Percentiles rank a stretch among this genome's conserved stretches.
Conservation (phyloP, 2,113 vertebrate species). For the Rhea americana region DNA sequence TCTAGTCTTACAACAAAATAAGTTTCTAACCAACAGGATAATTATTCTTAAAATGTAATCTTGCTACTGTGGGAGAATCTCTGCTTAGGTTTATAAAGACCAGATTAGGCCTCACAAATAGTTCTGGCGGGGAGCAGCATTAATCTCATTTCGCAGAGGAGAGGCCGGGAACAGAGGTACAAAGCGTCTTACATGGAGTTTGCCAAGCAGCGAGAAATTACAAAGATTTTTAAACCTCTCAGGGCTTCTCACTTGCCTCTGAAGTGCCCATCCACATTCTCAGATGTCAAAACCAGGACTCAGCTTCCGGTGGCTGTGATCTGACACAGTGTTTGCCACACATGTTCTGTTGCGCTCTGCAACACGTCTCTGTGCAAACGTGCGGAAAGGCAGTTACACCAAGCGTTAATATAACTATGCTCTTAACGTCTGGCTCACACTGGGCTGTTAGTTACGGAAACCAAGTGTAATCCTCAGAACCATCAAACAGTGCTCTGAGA, state of each 20-base stretch:
- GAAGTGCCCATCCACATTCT: background rate
- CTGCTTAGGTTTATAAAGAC: background rate
- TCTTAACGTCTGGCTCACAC: background rate
- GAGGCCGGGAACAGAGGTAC: background rate
- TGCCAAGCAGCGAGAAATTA: background rate
- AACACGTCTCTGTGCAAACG: background rate
- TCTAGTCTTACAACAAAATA: background rate
- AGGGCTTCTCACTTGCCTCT: background rate
- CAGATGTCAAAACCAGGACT: background rate
- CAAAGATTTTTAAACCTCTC: background rate
- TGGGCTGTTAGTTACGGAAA: background rate
- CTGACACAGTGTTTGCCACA: background rate
- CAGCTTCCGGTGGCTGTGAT: background rate
- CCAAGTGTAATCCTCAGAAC: background rate
- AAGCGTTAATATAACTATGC: background rate
- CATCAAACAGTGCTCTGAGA: background rate
- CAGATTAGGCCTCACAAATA: background rate
- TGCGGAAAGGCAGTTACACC: background rate
- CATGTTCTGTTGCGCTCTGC: background rate
- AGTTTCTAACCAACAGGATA: background rate
- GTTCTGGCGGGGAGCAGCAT: background rate
- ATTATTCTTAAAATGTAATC: background rate
- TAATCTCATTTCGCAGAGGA: background rate
- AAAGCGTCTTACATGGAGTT: background rate
- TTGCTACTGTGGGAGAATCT: background rate